Evolutionary conservation across 1,140 invertebrate species (phyloP).

Genomic region (Antheraea mylitta): DNA sequence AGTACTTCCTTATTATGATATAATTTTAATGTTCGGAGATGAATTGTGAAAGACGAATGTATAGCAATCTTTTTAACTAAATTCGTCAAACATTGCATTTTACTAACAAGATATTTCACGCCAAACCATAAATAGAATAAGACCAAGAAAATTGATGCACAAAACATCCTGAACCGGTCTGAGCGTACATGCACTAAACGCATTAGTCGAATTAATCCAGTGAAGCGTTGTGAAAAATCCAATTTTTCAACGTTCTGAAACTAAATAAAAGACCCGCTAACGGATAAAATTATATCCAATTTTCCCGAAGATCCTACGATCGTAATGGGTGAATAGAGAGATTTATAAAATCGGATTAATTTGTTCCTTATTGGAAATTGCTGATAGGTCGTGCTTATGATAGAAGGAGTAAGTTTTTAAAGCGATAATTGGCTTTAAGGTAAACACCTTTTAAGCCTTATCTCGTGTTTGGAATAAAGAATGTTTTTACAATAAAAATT

Average conservation of each 20-base stretch:
- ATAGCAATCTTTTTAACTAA: too few species aligned
- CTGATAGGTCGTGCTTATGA: conserved; percentile 32
- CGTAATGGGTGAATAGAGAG: conserved; percentile 35
- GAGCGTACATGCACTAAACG: conserved; percentile 38
- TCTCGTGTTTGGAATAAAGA: too few species aligned
- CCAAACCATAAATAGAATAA: conserved; percentile 1
- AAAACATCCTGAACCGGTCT: not conserved
- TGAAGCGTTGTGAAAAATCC: conserved; percentile 71
- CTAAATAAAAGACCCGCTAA: conserved; percentile 50
- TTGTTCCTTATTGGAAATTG: conserved; percentile 46
- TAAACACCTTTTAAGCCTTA: too few species aligned
- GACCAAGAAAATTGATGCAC: not conserved
- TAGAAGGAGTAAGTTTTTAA: conserved; percentile 6
- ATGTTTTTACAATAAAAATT: too few species aligned
- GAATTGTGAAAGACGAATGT: too few species aligned
- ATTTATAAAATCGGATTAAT: conserved; percentile 64
- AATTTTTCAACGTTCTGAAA: conserved; percentile 60
- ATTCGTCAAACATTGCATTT: too few species aligned
- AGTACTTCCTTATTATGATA: too few species aligned
- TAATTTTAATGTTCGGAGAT: too few species aligned
- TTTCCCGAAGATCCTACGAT: conserved; percentile 43
- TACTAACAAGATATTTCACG: not conserved
- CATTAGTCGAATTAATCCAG: conserved; percentile 72
- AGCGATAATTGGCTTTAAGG: not conserved
- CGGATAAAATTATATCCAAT: conserved; percentile 70